Evolutionary conservation across 2,888 invertebrate genomes (phyloP), one percentile per base, ranked within the genome.

Genomic region (Euzophera pinguis): DNA sequence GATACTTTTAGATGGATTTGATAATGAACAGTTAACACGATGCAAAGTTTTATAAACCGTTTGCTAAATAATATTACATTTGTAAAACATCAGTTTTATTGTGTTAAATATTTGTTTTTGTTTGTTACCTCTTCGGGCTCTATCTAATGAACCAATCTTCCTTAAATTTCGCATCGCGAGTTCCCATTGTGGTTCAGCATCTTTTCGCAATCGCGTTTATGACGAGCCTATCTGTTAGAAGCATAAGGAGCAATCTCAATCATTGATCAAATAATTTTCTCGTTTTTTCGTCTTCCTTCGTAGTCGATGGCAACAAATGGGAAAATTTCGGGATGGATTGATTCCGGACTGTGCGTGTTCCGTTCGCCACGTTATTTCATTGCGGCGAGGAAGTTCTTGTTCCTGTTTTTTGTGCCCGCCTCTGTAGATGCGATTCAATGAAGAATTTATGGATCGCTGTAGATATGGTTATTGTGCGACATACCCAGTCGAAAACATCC

Each of bases 211-310:
- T 47, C 50, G 47, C 51, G 49, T 54, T 57, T 53, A 58, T 56
- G 51, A 47, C 53, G 54, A 53, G 35, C 54, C 58, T 56, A 56
- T 47, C 50, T 52, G 52, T 43, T 43, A 51, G 37, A 27, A 43
- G 42, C 43, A 42, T 35, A 59, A 64, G 60, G 63, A 62, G 59
- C 61, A 39, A 65, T 69, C 62, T 67, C 61, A 68, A 69, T 67
- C 68, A 73, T 64, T 67, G 65, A 74, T 71, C 68, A 67, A 71
- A 74, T 75, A 68, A 70, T 69, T 71, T 73, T 67, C 68, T 68
- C 65, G 56, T 71, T 65, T 73, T 68, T 67, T 59, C 69, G 64
- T 68, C 66, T 67, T 64, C 61, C 63, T 61, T 57, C 61, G 60
- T 56, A 57, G 58, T 62, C 57, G 61, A 66, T 63, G 68, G 66